Evolutionary conservation across 2,888 invertebrate genomes (phyloP), one percentile per base, ranked within the genome.

Genomic region (Aphidoletes aphidimyza): DNA sequence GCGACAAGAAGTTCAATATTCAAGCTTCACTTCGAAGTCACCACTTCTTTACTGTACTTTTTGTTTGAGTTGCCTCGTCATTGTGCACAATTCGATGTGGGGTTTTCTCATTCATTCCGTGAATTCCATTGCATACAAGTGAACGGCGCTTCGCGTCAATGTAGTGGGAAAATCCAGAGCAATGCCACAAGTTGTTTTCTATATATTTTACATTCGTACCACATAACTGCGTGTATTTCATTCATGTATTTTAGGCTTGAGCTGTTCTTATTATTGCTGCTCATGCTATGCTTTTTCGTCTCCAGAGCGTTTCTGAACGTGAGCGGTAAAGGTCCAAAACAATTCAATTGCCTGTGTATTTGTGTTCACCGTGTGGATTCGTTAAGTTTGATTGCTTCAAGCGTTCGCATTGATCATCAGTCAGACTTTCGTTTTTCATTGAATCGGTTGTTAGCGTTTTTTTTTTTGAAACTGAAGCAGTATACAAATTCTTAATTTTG

Each of bases 161-260:
- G 69, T 30, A 69, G 69, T 69, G 69, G 69, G 69, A 69, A 54
- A 69, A 69, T 69, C 69, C 69, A 69, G 69, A 69, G 69, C 69
- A 69, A 69, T 69, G 69, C 69, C 30, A 69, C 69, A 69, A 69
- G 69, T 69, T 30, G 69, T 69, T 30, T 22, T 26, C 26, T 69
- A 30, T 30, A 69, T 14, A 54, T 14, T 11, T n/a, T 54, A 11
- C 9, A 54, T 2, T n/a, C 22, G 26, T 54, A 26, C 26, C 2
- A 69, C 34, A 69, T 69, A 69, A 69, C 34, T 69, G 14, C n/a
- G 34, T 14, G 69, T 30, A 5, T 30, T 69, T 69, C 69, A 69
- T 69, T 69, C 69, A 69, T 11, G 22, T 22, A 26, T 22, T 26
- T 69, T n/a, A 30, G 5, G 69, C 47, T 17, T 19, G 69, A n/a